Base-by-base conservation (phyloP, 2,888 invertebrate species). In the Sarcophaga carnaria region DNA sequence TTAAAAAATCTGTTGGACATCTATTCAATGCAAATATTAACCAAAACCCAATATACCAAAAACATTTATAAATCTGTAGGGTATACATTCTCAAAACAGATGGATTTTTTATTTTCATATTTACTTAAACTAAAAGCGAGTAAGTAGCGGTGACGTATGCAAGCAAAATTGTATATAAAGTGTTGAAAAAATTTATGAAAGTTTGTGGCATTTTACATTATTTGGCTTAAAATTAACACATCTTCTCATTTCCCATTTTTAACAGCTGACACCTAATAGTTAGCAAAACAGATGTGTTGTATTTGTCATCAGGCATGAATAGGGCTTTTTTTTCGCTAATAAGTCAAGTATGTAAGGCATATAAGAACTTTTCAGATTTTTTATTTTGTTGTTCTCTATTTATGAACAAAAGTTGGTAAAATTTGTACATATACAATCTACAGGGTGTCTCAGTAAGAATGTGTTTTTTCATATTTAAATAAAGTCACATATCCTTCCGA, bases 271-370 rank as follows among this genome's bases (percentile, higher is more conserved):
- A 54, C 49, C 64, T 64, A 2, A 6, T 4, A 62, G 22, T 45
- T 25, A 14, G 22, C 37, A 37, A 2, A 10, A 8, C 37, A 37
- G 37, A 37, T 37, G 17, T 54, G 22, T 63, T 37, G 6, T 63
- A 27, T 37, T 54, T 80, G 83, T 75, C 75, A 80, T 54, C 74
- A 70, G 64, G 79, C 64, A 79, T 79, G 3, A 62, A 71, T 74
- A 66, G 10, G 12, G 1, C 10, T n/a, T 47, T 20, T 20, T 10
- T 37, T 66, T 62, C 59, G 54, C 8, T 70, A 37, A 37, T 8
- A 37, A 37, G 37, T 37, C 37, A 37, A 2, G 37, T 37, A 37
- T 10, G 37, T 37, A 37, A 37, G 37, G 37, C 37, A 37, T 37
- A 37, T 37, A 37, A 6, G 1, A 37, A 37, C 37, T 2, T 37